Evolutionary conservation across 2,797 vertebrate genomes (phyloP), one percentile per base, ranked within the genome.

Genomic region (Podargus strigoides): DNA sequence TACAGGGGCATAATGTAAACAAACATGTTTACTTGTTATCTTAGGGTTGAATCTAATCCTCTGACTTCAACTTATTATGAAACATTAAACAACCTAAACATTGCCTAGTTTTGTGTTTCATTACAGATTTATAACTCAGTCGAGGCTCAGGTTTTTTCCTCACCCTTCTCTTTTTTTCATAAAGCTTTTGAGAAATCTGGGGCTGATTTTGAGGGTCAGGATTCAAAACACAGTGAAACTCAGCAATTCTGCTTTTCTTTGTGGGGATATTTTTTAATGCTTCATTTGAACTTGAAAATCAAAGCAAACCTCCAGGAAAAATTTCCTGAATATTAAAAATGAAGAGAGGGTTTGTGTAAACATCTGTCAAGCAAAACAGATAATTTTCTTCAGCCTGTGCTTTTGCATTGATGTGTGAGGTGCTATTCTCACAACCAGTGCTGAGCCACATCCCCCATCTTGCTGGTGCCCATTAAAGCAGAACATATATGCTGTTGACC

Each of bases 401-500:
- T 50, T 79, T 70, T 73, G 8, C 27, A 21, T 37, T 41, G 9
- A 28, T 44, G 8, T 41, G 16, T 2, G 7, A 80, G 7, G 4
- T 67, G 26, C 5, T 47, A 4, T 30, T 78, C 28, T 68, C 2
- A 1, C 7, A 13, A 0, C 6, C 18, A 46, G 5, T 41, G 20
- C 23, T 55, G 44, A 86, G 12, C 22, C 59, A 9, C 21, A 30
- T 64, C 15, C 9, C 16, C 7, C 2, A 1, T 21, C 7, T 37
- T 41, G 13, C 34, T 49, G 28, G 24, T 36, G 24, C 19, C n/a
- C 10, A 3, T 47, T 52, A 64, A 56, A 83, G 42, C 7, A 44
- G 18, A 5, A 30, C 23, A 13, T 23, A 4, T 2, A 6, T 4
- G 3, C 26, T 56, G 36, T 9, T 0, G 2, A n/a, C 32, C 13